Conservation (phyloP, 30 jellyfish, hydroid and myxozoan genomes). For the Hydractinia symbiolongicarpus region DNA sequence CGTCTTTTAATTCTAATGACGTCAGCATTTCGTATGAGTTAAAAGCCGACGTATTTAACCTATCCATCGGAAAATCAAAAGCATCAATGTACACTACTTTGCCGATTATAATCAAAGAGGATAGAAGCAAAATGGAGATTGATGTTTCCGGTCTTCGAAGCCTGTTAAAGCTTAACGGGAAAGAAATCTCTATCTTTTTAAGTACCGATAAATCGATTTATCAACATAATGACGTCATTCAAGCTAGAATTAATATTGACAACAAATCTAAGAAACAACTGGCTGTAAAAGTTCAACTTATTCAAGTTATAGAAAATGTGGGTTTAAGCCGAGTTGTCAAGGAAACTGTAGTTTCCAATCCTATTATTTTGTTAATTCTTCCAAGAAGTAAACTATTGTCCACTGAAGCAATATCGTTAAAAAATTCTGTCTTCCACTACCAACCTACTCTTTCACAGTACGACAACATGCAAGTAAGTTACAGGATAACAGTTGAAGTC, state of each 20-base stretch:
- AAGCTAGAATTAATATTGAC: slow-evolving; percentile 1
- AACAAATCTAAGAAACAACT: slow-evolving; percentile 9
- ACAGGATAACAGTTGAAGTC: neutral
- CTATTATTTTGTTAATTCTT: slow-evolving; percentile 11
- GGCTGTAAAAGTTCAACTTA: neutral
- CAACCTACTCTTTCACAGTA: slow-evolving; percentile 12
- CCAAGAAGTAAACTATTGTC: slow-evolving; percentile 17
- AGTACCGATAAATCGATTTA: slow-evolving; percentile 8
- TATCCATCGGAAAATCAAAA: neutral
- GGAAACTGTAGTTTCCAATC: neutral
- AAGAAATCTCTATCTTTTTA: neutral
- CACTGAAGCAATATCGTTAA: slow-evolving; percentile 6
- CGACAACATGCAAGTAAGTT: neutral
- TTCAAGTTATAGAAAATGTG: slow-evolving; percentile 6
- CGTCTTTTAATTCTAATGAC: slow-evolving; percentile 22
- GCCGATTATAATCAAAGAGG: slow-evolving; percentile 14
- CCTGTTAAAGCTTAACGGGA: neutral
- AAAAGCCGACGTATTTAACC: slow-evolving; percentile 11
- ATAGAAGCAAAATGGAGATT: neutral
- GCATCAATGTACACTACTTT: slow-evolving; percentile 20
- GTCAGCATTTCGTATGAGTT: slow-evolving; percentile 10
- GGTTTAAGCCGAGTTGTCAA: neutral
- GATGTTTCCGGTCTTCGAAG: slow-evolving; percentile 2
- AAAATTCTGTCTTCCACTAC: neutral
- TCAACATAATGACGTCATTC: slow-evolving; percentile 13